Evolutionary conservation across 2,888 invertebrate genomes (phyloP).

Genomic region (Agonopterix alstromeriana): DNA sequence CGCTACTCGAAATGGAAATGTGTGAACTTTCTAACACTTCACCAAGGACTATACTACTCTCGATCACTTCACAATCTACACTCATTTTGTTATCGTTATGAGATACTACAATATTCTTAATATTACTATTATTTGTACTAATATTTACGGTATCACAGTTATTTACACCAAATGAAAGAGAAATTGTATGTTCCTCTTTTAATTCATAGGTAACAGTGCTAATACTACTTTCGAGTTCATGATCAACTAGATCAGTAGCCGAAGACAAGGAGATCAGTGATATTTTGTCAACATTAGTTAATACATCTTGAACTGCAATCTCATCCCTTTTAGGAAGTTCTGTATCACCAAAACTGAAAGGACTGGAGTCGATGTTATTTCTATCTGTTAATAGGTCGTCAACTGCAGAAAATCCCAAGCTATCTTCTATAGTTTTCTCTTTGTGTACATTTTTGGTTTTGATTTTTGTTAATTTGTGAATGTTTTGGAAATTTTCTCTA

Average conservation of each 20-base stretch:
- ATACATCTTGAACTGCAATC: conserved; percentile 3
- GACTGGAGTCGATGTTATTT: conserved; percentile 11
- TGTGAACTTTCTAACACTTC: conserved; percentile 21
- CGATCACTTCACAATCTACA: conserved; percentile 45
- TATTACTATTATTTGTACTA: conserved; percentile 37
- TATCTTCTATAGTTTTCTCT: conserved; percentile 15
- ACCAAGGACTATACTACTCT: conserved; percentile 35
- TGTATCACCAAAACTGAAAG: conserved; percentile 8
- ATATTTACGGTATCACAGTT: conserved; percentile 42
- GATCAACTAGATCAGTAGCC: conserved; percentile 21
- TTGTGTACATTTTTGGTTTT: conserved; percentile 10
- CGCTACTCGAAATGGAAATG: conserved; percentile 20
- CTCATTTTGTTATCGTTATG: conserved; percentile 28
- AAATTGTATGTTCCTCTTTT: conserved; percentile 25
- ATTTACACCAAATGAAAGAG: conserved; percentile 41
- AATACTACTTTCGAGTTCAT: conserved; percentile 15
- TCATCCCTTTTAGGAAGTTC: conserved; percentile 4
- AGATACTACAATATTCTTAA: conserved; percentile 36
- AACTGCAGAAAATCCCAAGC: conserved; percentile 33
- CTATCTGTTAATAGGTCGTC: conserved; percentile 26
- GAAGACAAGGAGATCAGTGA: conserved; percentile 27
- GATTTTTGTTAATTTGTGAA: conserved; percentile 13
- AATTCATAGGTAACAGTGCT: conserved; percentile 25
- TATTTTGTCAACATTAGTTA: conserved; percentile 6
- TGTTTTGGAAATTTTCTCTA: conserved; percentile 30